These are phyloP conservation scores for Cyprinodon diabolis DNA, from an alignment of 2,797 vertebrate species.

Conservation along the genomic window DNA sequence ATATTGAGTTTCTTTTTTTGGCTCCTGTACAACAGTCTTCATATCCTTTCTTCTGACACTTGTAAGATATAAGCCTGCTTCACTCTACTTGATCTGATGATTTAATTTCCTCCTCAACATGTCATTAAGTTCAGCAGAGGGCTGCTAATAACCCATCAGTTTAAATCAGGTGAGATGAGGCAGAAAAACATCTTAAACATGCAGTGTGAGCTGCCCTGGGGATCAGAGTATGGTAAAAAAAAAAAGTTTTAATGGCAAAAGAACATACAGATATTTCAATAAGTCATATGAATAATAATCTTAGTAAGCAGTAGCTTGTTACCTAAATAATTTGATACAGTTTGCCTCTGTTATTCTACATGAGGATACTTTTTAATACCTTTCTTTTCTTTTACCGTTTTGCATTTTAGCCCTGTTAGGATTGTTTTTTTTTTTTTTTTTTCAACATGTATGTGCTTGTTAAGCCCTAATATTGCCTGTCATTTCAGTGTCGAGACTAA, in stretches of 20 bases:
- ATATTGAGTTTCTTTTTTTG: not conserved
- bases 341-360: not conserved
- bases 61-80: not conserved
- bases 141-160: not conserved
- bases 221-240: not conserved
- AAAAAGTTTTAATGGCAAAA: not conserved
- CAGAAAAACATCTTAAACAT: slow-evolving; percentile 8
- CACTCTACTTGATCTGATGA: not conserved
- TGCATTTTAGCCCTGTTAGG: no score
- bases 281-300: not conserved
- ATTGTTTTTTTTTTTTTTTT: no score
- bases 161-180: not conserved
- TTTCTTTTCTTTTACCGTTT: no score
- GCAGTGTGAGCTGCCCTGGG: not conserved
- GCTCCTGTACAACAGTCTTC: not conserved
- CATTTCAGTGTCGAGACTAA: no score
- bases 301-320: not conserved
- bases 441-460: no score
- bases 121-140: not conserved
- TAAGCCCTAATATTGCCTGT: no score
- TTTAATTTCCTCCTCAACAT: not conserved
- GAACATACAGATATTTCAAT: no score
- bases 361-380: not conserved
- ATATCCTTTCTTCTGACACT: not conserved
- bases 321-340: not conserved